Percentiles rank a stretch among this genome's conserved stretches.
phyloP scores from a whole-genome alignment of 2,113 vertebrate genomes.

The Gorsachius goisagi region DNA sequence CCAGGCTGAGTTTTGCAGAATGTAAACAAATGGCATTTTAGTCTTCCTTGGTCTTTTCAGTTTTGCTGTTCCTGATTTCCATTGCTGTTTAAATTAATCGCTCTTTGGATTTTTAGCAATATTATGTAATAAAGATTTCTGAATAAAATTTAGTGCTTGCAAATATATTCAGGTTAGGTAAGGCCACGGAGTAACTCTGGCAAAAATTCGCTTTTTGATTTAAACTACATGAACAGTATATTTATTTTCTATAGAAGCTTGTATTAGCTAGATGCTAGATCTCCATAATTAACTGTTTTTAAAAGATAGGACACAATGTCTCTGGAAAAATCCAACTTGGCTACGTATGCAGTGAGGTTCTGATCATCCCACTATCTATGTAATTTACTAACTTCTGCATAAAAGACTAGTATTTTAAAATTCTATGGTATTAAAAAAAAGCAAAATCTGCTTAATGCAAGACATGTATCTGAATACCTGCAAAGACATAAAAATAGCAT shows the following conservation, averaged over 20 bases:
- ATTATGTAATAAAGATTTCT: slow-evolving; percentile 27
- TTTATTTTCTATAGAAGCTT: slow-evolving; percentile 1
- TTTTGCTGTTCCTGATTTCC: slow-evolving; percentile 5
- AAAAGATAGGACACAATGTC: neutral
- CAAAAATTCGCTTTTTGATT: slow-evolving; percentile 32
- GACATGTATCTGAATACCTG: neutral
- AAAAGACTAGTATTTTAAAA: neutral
- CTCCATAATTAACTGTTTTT: slow-evolving; percentile 12
- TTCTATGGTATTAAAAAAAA: neutral
- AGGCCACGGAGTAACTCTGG: neutral
- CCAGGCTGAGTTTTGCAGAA: slow-evolving; percentile 40
- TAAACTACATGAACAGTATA: slow-evolving; percentile 5
- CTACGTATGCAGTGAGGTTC: neutral
- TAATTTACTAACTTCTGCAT: slow-evolving; percentile 24
- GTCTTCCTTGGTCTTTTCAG: slow-evolving; percentile 14
- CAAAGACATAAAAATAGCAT: neutral
- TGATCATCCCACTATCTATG: neutral
- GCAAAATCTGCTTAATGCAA: neutral
- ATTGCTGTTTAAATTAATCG: slow-evolving; percentile 19
- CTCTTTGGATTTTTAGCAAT: slow-evolving; percentile 18
- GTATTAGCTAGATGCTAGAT: neutral
- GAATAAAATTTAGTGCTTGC: slow-evolving; percentile 1
- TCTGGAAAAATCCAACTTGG: slow-evolving; percentile 48
- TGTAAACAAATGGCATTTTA: slow-evolving; percentile 69
- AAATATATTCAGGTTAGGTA: slow-evolving; percentile 1